These are phyloP conservation scores for Turnix velox DNA, from an alignment of 2,113 vertebrate genomes.

Conservation along the genomic window DNA sequence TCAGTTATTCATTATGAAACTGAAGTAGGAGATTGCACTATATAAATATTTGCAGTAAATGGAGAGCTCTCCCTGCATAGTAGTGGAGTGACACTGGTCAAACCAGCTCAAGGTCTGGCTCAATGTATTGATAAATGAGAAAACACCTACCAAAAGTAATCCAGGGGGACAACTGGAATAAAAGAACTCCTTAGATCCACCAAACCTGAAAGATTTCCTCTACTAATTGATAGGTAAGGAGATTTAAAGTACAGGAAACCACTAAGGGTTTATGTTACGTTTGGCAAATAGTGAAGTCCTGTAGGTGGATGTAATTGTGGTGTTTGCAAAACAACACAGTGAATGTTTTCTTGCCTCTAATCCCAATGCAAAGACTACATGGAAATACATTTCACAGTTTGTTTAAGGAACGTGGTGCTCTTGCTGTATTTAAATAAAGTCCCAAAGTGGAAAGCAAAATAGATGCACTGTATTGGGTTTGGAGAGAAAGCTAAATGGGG, in stretches of 20 bases:
- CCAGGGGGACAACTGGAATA: not conserved
- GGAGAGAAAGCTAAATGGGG: constrained; percentile 7
- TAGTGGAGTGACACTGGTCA: not conserved
- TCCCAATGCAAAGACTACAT: not conserved
- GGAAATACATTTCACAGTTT: not conserved
- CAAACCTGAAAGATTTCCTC: not conserved
- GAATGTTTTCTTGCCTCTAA: constrained; percentile 8
- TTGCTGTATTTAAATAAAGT: not conserved
- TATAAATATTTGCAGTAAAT: not conserved
- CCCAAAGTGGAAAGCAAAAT: not conserved
- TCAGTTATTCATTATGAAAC: not conserved
- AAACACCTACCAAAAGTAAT: not conserved
- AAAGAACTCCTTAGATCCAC: not conserved
- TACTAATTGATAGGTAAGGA: not conserved
- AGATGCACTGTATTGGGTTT: not conserved
- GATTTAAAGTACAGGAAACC: not conserved
- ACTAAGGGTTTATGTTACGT: not conserved
- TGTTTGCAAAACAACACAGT: not conserved
- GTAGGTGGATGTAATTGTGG: not conserved
- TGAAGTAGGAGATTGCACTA: not conserved
- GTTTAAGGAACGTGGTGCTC: not conserved
- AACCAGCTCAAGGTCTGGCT: not conserved
- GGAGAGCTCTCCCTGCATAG: too few relatives aligned
- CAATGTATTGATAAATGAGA: not conserved
- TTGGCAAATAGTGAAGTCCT: not conserved